These are phyloP conservation scores for Microvelia longipes DNA, from an alignment of 1,140 invertebrate species.

Conservation along the genomic window DNA sequence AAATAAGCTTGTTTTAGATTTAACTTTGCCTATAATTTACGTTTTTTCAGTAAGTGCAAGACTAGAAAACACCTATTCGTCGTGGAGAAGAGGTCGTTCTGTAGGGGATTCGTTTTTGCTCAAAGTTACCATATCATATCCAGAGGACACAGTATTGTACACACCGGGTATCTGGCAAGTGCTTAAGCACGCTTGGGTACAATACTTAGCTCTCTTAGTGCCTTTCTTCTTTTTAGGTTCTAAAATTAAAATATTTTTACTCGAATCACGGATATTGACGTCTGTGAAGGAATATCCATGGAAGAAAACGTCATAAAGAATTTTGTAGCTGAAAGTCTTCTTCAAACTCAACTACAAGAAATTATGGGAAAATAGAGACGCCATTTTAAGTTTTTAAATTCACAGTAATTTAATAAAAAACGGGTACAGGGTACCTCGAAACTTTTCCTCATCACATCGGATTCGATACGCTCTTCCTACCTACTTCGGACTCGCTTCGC, in stretches of 20 bases:
- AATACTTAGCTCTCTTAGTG: conserved; percentile 6
- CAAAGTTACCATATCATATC: not conserved
- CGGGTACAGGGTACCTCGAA: too few species aligned
- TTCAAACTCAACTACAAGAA: too few species aligned
- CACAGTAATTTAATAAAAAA: too few species aligned
- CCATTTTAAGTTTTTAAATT: too few species aligned
- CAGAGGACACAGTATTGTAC: conserved; percentile 9
- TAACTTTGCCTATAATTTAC: too few species aligned
- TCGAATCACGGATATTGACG: not conserved
- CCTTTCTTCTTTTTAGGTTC: not conserved
- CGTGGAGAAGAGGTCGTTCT: conserved; percentile 12
- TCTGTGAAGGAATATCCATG: not conserved
- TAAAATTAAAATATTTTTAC: not conserved
- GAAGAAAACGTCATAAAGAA: not conserved
- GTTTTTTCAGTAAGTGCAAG: conserved; percentile 13
- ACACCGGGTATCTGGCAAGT: conserved; percentile 7
- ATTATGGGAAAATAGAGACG: too few species aligned
- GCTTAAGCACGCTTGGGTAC: conserved; percentile 7
- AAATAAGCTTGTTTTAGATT: too few species aligned
- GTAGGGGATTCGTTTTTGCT: conserved; percentile 7
- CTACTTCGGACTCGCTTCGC: too few species aligned
- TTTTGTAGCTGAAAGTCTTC: too few species aligned
- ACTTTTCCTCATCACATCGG: too few species aligned
- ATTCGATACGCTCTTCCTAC: too few species aligned
- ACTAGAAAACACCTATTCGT: conserved; percentile 10